Conservation (phyloP, 2,797 vertebrate genomes). For the Hippopotamyrus pictus region DNA sequence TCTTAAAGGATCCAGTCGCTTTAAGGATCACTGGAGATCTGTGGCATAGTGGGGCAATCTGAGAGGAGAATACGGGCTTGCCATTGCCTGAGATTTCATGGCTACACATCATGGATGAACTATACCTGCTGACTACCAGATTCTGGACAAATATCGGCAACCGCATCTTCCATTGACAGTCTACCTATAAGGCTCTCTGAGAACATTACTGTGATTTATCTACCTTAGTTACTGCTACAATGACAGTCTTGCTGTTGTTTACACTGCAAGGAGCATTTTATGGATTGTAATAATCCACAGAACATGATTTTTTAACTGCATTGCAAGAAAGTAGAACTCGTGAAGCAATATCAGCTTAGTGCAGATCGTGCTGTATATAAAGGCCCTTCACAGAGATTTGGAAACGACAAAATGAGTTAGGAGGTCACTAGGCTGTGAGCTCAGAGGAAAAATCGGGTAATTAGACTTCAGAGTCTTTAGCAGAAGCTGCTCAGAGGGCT, state of each 20-base stretch:
- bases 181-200: not conserved
- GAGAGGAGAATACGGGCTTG: not conserved
- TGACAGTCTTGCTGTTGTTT: not conserved
- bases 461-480: not conserved
- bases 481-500: not conserved
- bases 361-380: not conserved
- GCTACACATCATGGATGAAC: not conserved
- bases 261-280: not conserved
- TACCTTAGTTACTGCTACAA: not conserved
- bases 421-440: not conserved
- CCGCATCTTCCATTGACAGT: not conserved
- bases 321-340: not conserved
- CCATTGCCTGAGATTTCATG: not conserved
- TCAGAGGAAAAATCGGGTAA: not conserved
- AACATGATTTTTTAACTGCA: constrained; percentile 5
- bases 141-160: not conserved
- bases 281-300: constrained; percentile 7
- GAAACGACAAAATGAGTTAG: not conserved
- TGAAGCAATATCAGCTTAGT: not conserved
- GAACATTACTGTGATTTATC: not conserved
- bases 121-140: not conserved
- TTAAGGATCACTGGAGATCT: not conserved
- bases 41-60: not conserved
- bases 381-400: not conserved
- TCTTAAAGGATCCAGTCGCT: not conserved